These are phyloP conservation scores for Crypturellus undulatus DNA, from an alignment of 2,113 vertebrate species.

Conservation along the genomic window DNA sequence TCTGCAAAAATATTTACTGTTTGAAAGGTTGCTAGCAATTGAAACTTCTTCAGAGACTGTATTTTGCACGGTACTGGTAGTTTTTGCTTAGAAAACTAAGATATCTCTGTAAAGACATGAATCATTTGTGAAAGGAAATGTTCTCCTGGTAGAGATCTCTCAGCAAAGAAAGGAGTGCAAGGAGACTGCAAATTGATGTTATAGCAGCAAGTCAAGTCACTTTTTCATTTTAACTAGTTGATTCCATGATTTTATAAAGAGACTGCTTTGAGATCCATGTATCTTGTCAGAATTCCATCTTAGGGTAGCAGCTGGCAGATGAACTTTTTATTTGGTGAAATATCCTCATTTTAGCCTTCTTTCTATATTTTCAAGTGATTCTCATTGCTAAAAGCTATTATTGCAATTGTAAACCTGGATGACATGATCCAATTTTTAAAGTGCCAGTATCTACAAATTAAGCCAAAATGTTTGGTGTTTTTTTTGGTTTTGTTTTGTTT, in stretches of 20 bases:
- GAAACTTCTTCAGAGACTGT: not conserved
- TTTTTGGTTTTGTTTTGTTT: not conserved
- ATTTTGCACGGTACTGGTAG: not conserved
- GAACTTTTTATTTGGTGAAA: not conserved
- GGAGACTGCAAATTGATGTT: not conserved
- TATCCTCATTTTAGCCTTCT: not conserved
- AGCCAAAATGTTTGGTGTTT: not conserved
- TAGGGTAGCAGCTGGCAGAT: not conserved
- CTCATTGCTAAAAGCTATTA: not conserved
- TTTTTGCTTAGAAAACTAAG: not conserved
- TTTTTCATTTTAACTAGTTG: no score
- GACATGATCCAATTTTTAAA: not conserved
- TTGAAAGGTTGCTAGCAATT: not conserved
- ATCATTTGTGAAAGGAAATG: not conserved
- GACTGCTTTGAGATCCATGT: not conserved
- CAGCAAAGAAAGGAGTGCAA: not conserved
- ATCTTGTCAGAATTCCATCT: not conserved
- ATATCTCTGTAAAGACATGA: not conserved
- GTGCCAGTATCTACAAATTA: not conserved
- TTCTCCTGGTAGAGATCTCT: not conserved
- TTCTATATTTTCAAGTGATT: not conserved
- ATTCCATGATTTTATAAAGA: not conserved
- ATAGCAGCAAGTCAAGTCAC: no score
- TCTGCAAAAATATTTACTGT: not conserved
- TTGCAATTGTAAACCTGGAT: not conserved